phyloP scores from a whole-genome alignment of 1,140 invertebrate genomes.

The Charaxes varanes region DNA sequence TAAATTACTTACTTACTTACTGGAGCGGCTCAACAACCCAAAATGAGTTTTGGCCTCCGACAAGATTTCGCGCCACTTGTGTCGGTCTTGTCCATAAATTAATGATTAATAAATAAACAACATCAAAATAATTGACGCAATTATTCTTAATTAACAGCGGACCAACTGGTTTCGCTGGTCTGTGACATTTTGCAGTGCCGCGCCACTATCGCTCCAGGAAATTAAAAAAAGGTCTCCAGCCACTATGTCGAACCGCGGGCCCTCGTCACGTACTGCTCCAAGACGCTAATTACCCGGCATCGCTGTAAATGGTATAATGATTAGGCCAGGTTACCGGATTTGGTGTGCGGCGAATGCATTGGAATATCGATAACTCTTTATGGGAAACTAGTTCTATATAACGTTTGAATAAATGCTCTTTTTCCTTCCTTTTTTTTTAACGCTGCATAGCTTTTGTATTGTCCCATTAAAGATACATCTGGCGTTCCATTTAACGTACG shows the following conservation, averaged over 20 bases:
- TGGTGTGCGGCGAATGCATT: conserved; percentile 9
- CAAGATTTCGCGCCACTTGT: no score
- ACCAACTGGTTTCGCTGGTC: not conserved
- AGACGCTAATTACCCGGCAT: conserved; percentile 24
- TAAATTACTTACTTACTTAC: no score
- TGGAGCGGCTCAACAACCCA: no score
- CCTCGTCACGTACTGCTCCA: conserved; percentile 18
- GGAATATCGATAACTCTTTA: conserved; percentile 13
- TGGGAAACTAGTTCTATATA: conserved; percentile 8
- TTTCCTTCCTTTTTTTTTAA: not conserved
- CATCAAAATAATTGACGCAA: no score
- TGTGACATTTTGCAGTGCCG: conserved; percentile 1
- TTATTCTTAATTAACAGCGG: no score
- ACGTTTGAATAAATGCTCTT: no score
- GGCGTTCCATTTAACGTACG: no score
- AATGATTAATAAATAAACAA: no score
- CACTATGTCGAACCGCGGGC: conserved; percentile 29
- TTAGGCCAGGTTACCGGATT: conserved; percentile 15
- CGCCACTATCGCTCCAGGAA: conserved; percentile 39
- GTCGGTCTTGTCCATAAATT: no score
- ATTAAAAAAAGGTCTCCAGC: conserved; percentile 65
- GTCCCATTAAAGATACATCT: no score
- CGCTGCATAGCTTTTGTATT: no score
- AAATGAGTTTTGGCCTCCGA: no score
- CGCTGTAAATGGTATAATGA: conserved; percentile 21